Percentiles rank a stretch among this genome's conserved stretches.
These are phyloP conservation scores for Syrphus vitripennis DNA, from an alignment of 2,888 invertebrate genomes.

Conservation along the genomic window DNA sequence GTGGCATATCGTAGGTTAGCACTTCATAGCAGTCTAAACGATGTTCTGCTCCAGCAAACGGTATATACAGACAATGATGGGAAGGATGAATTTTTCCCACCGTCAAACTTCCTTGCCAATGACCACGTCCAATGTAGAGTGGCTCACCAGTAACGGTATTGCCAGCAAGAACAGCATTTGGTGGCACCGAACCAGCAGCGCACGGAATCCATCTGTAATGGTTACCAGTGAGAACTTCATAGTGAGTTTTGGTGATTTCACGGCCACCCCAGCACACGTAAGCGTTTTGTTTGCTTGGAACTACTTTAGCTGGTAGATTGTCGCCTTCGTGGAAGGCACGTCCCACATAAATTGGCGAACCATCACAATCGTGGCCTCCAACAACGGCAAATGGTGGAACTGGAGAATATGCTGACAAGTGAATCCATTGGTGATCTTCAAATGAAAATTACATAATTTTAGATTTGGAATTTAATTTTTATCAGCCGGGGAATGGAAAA, in stretches of 20 bases:
- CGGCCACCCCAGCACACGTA: conserved; percentile 81
- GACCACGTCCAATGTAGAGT: conserved; percentile 83
- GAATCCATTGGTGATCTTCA: conserved; percentile 79
- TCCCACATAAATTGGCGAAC: conserved; percentile 79
- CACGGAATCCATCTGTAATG: conserved; percentile 83
- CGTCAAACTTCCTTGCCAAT: conserved; percentile 82
- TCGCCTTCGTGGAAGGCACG: conserved; percentile 83
- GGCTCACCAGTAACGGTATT: conserved; percentile 82
- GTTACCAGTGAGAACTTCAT: conserved; percentile 83
- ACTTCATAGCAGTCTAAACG: conserved; percentile 81
- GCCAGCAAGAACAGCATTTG: conserved; percentile 78
- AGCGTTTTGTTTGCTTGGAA: conserved; percentile 80
- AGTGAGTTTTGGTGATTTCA: conserved; percentile 81
- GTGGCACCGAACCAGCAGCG: conserved; percentile 79
- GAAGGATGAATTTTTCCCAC: conserved; percentile 84
- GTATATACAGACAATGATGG: conserved; percentile 82
- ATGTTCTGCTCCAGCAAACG: conserved; percentile 81
- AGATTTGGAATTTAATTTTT: no score
- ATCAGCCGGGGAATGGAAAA: no score
- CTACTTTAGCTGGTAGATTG: conserved; percentile 84
- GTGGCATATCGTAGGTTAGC: conserved; percentile 75
- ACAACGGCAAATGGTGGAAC: conserved; percentile 78
- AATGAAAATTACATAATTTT: background rate
- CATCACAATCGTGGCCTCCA: conserved; percentile 79
- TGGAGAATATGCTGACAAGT: conserved; percentile 75